A percentile compares a stretch with the other conserved stretches of the same genome.
phyloP scores from a whole-genome alignment of 2,888 invertebrate species.

The Ischnura elegans region DNA sequence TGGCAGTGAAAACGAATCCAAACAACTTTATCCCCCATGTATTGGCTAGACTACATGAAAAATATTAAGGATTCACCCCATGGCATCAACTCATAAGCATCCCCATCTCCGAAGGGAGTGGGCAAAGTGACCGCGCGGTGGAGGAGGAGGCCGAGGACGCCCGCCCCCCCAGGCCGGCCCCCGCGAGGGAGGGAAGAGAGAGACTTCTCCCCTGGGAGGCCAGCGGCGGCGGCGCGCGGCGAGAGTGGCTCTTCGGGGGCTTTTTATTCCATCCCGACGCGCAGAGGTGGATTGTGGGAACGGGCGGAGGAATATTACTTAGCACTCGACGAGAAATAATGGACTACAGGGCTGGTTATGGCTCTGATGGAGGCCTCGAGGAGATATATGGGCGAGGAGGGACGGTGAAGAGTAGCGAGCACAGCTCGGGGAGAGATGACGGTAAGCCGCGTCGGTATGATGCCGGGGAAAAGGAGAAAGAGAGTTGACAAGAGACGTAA shows the following conservation, averaged over 20 bases:
- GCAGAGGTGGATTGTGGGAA: slow-evolving; percentile 18
- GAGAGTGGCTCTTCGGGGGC: not conserved
- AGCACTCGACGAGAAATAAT: slow-evolving; percentile 59
- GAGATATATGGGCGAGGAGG: not conserved
- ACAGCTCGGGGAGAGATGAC: no score
- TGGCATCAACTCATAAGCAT: not conserved
- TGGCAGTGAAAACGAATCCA: no score
- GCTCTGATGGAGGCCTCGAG: not conserved
- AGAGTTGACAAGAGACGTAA: slow-evolving; percentile 42
- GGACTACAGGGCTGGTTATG: slow-evolving; percentile 30
- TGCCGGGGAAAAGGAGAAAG: not conserved
- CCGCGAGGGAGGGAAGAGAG: not conserved
- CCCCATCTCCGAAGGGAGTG: not conserved
- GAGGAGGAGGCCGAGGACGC: not conserved
- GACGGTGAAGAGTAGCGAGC: not conserved
- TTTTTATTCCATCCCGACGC: slow-evolving; percentile 35
- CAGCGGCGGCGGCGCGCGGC: not conserved
- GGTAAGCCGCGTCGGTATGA: not conserved
- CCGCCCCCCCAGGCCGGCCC: not conserved
- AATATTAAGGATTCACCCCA: not conserved
- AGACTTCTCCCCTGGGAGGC: not conserved
- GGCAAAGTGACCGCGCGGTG: not conserved
- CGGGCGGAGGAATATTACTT: slow-evolving; percentile 58
- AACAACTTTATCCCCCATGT: no score
- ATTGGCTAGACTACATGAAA: no score